Conservation (phyloP, 2,888 invertebrate species). For the Rhabditoides inermis region DNA sequence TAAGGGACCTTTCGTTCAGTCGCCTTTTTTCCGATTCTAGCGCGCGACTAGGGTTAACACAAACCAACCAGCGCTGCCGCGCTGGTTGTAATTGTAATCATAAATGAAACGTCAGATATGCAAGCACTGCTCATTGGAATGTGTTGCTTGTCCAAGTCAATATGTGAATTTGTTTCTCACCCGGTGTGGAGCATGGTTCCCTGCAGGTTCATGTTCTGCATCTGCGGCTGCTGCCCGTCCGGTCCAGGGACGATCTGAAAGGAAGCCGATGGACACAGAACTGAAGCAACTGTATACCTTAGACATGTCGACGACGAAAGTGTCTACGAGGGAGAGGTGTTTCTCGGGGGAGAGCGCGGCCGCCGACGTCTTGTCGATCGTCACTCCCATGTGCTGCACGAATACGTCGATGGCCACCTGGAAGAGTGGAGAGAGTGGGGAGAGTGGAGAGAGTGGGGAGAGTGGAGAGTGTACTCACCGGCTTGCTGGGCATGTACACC, state of each 20-base stretch:
- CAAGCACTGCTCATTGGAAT: too few species aligned
- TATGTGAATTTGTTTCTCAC: conserved; percentile 5
- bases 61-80: too few species aligned
- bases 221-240: too few species aligned
- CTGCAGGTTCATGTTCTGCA: conserved; percentile 12
- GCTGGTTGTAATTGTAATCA: too few species aligned
- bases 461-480: conserved; percentile 12
- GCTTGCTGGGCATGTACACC: conserved; percentile 28
- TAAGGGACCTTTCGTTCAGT: too few species aligned
- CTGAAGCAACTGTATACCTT: too few species aligned
- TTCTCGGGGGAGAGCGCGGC: conserved; percentile 22
- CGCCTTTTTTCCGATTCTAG: too few species aligned
- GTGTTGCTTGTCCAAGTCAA: too few species aligned
- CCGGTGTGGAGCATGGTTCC: conserved; percentile 19
- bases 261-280: too few species aligned
- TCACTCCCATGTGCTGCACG: conserved; percentile 37
- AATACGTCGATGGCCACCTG: conserved; percentile 39
- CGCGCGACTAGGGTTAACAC: too few species aligned
- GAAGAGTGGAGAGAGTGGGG: neutral
- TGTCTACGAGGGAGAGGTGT: conserved; percentile 21
- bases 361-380: conserved; percentile 18
- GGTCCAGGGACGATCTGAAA: conserved; percentile 8
- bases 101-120: too few species aligned
- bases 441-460: neutral
- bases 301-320: conserved; percentile 27